Percentiles rank a stretch among this genome's conserved stretches.
These are phyloP conservation scores for Sebastes vulpes DNA, from an alignment of 2,797 vertebrate genomes.

Conservation along the genomic window DNA sequence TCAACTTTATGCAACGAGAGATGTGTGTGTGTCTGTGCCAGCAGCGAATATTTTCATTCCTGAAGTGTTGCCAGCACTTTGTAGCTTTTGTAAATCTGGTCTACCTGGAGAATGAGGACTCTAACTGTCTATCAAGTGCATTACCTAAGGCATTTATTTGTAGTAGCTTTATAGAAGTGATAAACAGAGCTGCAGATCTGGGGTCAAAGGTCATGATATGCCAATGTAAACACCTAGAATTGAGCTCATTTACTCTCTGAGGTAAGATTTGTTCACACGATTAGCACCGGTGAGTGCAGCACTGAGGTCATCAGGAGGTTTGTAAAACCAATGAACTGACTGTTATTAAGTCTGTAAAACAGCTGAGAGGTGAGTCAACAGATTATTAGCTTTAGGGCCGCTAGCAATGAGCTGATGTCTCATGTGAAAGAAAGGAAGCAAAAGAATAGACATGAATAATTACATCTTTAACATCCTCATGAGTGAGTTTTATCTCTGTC, in stretches of 20 bases:
- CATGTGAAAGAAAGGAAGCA: background rate
- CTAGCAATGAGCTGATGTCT: background rate
- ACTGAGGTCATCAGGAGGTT: slow-evolving; percentile 4
- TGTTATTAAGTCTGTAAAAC: slow-evolving; percentile 7
- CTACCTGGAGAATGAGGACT: slow-evolving; percentile 29
- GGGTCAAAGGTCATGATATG: slow-evolving; percentile 26
- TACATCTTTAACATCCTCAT: background rate
- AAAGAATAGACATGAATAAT: background rate
- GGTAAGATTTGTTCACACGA: slow-evolving; percentile 10
- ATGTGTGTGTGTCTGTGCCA: background rate
- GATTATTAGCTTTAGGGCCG: background rate
- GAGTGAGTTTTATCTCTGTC: slow-evolving; percentile 9
- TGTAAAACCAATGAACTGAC: background rate
- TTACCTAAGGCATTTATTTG: slow-evolving; percentile 22
- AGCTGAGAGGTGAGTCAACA: background rate
- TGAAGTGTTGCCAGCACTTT: slow-evolving; percentile 34
- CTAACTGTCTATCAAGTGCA: slow-evolving; percentile 22
- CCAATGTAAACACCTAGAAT: slow-evolving; percentile 18
- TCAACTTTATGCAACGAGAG: slow-evolving; percentile 28
- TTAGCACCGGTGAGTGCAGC: background rate
- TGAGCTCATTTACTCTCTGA: slow-evolving; percentile 4
- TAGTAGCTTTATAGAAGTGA: background rate
- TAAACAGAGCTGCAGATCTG: background rate
- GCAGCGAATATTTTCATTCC: slow-evolving; percentile 33
- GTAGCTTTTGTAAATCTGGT: slow-evolving; percentile 18